Conservation (phyloP, 1,140 invertebrate genomes). For the Zaprionus taronus region DNA sequence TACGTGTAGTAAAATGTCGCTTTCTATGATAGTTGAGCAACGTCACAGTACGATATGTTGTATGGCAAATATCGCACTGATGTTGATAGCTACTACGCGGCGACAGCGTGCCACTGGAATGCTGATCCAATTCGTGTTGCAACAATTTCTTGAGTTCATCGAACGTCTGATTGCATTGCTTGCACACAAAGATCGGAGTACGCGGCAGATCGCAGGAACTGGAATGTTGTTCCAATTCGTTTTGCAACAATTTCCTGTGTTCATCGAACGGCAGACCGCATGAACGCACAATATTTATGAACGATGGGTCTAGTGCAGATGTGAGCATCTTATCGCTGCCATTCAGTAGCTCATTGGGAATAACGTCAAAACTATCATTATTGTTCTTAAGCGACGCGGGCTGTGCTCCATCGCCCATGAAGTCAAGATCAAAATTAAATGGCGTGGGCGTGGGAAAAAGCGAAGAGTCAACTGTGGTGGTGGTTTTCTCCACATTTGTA, state of each 20-base stretch:
- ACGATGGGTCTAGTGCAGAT: slow-evolving; percentile 34
- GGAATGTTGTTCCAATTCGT: slow-evolving; percentile 55
- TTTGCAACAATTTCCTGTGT: slow-evolving; percentile 58
- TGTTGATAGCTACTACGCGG: slow-evolving; percentile 39
- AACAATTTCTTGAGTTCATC: slow-evolving; percentile 61
- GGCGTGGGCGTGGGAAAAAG: slow-evolving; percentile 59
- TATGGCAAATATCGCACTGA: slow-evolving; percentile 58
- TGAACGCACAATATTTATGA: slow-evolving; percentile 28
- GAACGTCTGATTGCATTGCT: slow-evolving; percentile 64
- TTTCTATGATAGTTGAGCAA: slow-evolving; percentile 73
- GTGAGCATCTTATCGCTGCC: slow-evolving; percentile 61
- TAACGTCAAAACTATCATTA: slow-evolving; percentile 17
- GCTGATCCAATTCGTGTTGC: slow-evolving; percentile 58
- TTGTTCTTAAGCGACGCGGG: slow-evolving; percentile 27
- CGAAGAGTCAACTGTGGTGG: slow-evolving; percentile 15
- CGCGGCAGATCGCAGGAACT: slow-evolving; percentile 30
- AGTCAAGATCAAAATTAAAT: slow-evolving; percentile 67
- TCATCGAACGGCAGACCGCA: slow-evolving; percentile 54
- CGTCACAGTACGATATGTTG: slow-evolving; percentile 58
- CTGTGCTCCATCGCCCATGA: slow-evolving; percentile 47
- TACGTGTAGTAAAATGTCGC: slow-evolving; percentile 44
- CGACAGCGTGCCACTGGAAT: slow-evolving; percentile 41
- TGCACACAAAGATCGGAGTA: slow-evolving; percentile 50
- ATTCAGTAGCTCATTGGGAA: slow-evolving; percentile 45
- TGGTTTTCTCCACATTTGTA: neutral